phyloP scores from a whole-genome alignment of 2,888 invertebrate genomes.

The Tricholauxania praeusta region DNA sequence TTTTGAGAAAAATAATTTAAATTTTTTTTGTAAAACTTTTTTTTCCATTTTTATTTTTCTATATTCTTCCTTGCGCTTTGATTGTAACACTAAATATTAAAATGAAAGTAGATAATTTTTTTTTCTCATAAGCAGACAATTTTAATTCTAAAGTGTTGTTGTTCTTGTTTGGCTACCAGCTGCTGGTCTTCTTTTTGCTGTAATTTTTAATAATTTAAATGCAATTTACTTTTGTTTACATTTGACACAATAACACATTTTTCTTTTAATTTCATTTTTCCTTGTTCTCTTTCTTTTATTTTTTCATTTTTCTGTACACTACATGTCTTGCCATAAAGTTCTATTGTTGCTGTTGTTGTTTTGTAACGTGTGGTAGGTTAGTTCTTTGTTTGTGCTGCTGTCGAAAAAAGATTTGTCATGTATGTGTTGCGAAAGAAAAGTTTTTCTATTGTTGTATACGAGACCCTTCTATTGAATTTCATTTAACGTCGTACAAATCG shows the following conservation, averaged over 20 bases:
- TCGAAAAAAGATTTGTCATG: neutral
- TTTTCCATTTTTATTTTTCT: no score
- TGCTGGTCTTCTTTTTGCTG: slow-evolving; percentile 20
- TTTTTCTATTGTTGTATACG: no score
- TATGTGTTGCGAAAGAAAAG: neutral
- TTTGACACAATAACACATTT: slow-evolving; percentile 40
- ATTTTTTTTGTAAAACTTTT: no score
- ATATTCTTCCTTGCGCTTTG: no score
- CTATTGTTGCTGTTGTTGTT: neutral
- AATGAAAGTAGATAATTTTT: no score
- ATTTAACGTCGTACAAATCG: no score
- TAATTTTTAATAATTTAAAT: slow-evolving; percentile 48
- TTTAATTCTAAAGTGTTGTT: neutral
- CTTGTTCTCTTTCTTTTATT: slow-evolving; percentile 23
- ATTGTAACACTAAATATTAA: no score
- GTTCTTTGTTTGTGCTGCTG: neutral
- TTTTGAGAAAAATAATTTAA: no score
- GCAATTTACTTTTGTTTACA: slow-evolving; percentile 43
- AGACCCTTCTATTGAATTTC: no score
- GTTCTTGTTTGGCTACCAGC: neutral
- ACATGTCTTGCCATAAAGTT: neutral
- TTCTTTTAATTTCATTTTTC: slow-evolving; percentile 18
- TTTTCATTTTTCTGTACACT: neutral
- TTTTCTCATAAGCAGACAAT: no score
- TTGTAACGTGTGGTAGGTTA: neutral